Base-by-base conservation (phyloP, 2,797 vertebrate genomes). In the Spinus pinus region DNA sequence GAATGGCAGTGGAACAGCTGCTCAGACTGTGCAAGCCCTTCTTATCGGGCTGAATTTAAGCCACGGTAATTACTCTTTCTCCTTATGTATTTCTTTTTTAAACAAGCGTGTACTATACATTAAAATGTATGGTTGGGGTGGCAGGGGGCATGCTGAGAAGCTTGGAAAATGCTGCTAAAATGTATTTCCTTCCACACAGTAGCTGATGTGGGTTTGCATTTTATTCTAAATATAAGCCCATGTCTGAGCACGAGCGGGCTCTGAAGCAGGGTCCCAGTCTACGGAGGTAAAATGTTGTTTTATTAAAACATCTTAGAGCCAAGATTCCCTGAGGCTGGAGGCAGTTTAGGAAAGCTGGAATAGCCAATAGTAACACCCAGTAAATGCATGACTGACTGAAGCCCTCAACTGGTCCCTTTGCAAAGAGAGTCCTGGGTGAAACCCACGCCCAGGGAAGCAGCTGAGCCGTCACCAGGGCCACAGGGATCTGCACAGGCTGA, bases 21-120 rank as follows among this genome's bases (percentile, higher is more conserved):
- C 88, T 94, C 92, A 82, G 58, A 27, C 65, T 37, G 75, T 93
- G 64, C 78, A 65, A 58, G 65, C 46, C 60, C 67, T 90, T 89
- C 73, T 92, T 89, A 86, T 79, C 51, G 1, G 56, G 79, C 79
- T 79, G 88, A 64, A 87, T 91, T 94, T 93, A 92, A 77, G 80
- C 75, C 66, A 80, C 9, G 37, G 70, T 89, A 78, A 72, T 66
- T 88, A 87, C 54, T 73, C 64, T 83, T 85, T 85, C 69, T 78
- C 85, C 93, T 86, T 93, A 82, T 58, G 71, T 90, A 65, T 95
- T 93, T 96, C 87, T 93, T 93, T 95, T 93, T 96, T 85, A 80
- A 96, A 96, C 84, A 96, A 93, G 90, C 64, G 1, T 94, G 91
- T 90, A 74, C 71, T 78, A 82, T 94, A 95, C 69, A 75, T 87